phyloP scores from a whole-genome alignment of 2,888 invertebrate genomes.

The Oligia strigilis region DNA sequence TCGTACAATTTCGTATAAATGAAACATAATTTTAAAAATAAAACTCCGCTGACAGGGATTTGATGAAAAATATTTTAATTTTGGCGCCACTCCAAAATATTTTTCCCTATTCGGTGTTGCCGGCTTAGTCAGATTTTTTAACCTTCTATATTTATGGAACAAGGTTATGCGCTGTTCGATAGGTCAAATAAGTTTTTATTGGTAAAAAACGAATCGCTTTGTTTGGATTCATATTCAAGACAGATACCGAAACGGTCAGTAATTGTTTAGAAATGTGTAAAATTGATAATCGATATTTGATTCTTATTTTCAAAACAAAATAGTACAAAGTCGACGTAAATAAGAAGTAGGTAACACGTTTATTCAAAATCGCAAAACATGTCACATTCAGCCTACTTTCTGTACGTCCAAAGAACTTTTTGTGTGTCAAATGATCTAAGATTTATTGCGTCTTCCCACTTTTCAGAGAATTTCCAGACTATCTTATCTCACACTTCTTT shows the following conservation, averaged over 20 bases:
- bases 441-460: conserved; percentile 14
- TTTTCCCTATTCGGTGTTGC: conserved; percentile 60
- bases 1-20: conserved; percentile 25
- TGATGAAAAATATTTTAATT: conserved; percentile 36
- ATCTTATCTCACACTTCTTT: conserved; percentile 6
- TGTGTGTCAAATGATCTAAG: conserved; percentile 26
- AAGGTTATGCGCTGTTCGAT: conserved; percentile 45
- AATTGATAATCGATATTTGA: not conserved
- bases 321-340: conserved; percentile 4
- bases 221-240: conserved; percentile 1
- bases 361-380: conserved; percentile 11
- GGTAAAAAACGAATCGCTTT: conserved; percentile 8
- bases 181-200: conserved; percentile 36
- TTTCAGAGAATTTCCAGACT: conserved; percentile 1
- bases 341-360: conserved; percentile 12
- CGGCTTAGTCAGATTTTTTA: conserved; percentile 45
- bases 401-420: not conserved
- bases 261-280: not conserved
- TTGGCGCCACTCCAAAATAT: conserved; percentile 55
- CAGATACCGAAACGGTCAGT: not conserved
- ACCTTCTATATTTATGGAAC: conserved; percentile 49
- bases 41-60: conserved; percentile 21
- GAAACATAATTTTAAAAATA: conserved; percentile 56
- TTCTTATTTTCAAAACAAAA: conserved; percentile 3
- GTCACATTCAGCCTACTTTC: conserved; percentile 27